Evolutionary conservation across 2,113 vertebrate genomes (phyloP).

Genomic region (Salminus brasiliensis): DNA sequence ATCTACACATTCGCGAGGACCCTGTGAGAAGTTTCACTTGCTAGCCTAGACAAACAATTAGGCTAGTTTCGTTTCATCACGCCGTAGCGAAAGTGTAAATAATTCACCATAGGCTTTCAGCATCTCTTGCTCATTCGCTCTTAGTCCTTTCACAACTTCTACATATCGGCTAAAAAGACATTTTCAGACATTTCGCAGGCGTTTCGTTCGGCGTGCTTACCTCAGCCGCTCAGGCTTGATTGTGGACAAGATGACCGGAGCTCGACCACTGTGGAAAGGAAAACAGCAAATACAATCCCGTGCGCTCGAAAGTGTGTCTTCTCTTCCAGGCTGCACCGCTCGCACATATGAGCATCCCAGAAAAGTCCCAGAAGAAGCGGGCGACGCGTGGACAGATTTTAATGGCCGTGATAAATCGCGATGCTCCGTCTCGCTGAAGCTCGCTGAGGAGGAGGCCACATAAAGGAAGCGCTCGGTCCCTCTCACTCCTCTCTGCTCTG

Average conservation of each 20-base stretch:
- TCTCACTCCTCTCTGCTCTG: slow-evolving; percentile 24
- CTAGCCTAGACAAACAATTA: slow-evolving; percentile 14
- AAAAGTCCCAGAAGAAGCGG: slow-evolving; percentile 37
- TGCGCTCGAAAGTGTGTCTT: neutral
- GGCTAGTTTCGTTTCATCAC: neutral
- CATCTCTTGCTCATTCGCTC: neutral
- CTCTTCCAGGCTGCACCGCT: slow-evolving; percentile 15
- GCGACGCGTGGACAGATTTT: slow-evolving; percentile 7
- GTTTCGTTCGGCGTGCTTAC: slow-evolving; percentile 37
- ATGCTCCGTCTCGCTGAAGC: neutral
- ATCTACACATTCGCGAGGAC: slow-evolving; percentile 11
- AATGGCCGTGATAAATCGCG: slow-evolving; percentile 17
- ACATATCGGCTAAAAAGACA: neutral
- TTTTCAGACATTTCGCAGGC: neutral
- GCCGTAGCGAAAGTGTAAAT: neutral
- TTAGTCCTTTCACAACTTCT: neutral
- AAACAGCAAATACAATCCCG: slow-evolving; percentile 29
- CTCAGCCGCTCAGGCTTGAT: slow-evolving; percentile 29
- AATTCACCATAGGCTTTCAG: neutral
- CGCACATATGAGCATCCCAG: slow-evolving; percentile 28
- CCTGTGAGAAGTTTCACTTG: slow-evolving; percentile 24
- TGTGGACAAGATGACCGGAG: slow-evolving; percentile 16
- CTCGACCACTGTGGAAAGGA: slow-evolving; percentile 5
- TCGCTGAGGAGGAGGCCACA: slow-evolving; percentile 16
- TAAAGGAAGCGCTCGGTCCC: neutral